Conservation (phyloP, 1,140 invertebrate species). For the Bursaphelenchus mucronatus region DNA sequence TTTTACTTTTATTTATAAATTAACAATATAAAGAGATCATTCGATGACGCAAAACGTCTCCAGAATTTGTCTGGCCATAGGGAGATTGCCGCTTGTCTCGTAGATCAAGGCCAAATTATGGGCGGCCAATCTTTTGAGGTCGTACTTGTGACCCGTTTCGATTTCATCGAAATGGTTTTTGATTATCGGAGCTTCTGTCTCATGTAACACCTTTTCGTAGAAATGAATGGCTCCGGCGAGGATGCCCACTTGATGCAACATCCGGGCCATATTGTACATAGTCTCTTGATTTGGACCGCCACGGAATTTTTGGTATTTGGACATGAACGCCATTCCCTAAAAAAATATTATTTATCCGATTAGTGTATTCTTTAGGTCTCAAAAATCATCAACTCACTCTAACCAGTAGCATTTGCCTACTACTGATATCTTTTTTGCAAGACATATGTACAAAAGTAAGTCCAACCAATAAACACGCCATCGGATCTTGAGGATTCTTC, state of each 20-base stretch:
- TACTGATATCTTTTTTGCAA: slow-evolving; percentile 59
- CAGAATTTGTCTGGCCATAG: slow-evolving; percentile 58
- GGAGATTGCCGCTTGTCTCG: slow-evolving; percentile 58
- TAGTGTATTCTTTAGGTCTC: background rate
- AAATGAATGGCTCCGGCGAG: slow-evolving; percentile 50
- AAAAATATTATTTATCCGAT: slow-evolving; percentile 26
- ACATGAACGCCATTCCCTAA: slow-evolving; percentile 53
- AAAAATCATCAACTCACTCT: slow-evolving; percentile 35
- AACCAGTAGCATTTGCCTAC: slow-evolving; percentile 52
- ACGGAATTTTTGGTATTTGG: slow-evolving; percentile 44
- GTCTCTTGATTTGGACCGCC: slow-evolving; percentile 43
- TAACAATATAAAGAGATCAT: too few relatives aligned
- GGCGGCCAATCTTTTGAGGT: slow-evolving; percentile 56
- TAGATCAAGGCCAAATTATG: slow-evolving; percentile 64
- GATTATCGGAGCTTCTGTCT: slow-evolving; percentile 33
- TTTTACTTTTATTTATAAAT: too few relatives aligned
- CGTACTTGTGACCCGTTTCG: slow-evolving; percentile 41
- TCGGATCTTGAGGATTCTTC: slow-evolving; percentile 43
- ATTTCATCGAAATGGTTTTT: slow-evolving; percentile 20
- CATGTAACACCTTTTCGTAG: slow-evolving; percentile 50
- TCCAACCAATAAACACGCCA: slow-evolving; percentile 50
- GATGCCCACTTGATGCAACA: slow-evolving; percentile 58
- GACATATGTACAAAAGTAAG: slow-evolving; percentile 58
- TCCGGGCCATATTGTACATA: slow-evolving; percentile 53
- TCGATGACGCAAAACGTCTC: slow-evolving; percentile 62